Percentiles rank a stretch among this genome's conserved stretches.
Conservation (phyloP, 1,140 invertebrate genomes). For the Magallana angulata region DNA sequence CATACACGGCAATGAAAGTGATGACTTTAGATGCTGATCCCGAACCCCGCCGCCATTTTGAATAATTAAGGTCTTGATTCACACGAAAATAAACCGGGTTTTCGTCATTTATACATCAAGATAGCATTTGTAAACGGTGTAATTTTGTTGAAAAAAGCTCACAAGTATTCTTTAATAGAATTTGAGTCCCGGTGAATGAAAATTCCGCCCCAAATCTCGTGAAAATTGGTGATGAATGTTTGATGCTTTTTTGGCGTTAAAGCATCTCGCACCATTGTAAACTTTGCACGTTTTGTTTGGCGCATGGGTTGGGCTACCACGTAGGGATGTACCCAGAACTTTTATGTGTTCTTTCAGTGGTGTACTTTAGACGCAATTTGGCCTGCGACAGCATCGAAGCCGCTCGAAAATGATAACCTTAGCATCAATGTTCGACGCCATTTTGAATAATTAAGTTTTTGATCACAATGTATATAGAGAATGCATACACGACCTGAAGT, state of each 20-base stretch:
- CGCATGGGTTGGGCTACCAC: neutral
- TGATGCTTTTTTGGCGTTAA: slow-evolving; percentile 5
- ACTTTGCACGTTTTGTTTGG: neutral
- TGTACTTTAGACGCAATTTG: neutral
- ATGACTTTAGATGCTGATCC: slow-evolving; percentile 34
- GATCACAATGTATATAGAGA: neutral
- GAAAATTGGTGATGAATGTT: neutral
- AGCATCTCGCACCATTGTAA: neutral
- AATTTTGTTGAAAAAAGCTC: neutral
- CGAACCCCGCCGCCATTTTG: slow-evolving; percentile 64
- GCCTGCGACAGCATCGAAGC: neutral
- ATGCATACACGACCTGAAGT: no score
- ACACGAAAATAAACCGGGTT: slow-evolving; percentile 41
- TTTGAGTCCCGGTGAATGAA: neutral
- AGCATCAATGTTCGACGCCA: slow-evolving; percentile 18
- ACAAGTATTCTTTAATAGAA: neutral
- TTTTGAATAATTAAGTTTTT: slow-evolving; percentile 35
- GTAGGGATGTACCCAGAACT: neutral
- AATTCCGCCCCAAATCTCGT: neutral
- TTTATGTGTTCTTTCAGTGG: neutral
- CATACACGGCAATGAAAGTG: slow-evolving; percentile 15
- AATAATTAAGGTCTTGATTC: slow-evolving; percentile 60
- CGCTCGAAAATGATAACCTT: neutral
- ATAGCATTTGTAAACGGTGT: neutral
- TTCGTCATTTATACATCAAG: slow-evolving; percentile 2